Percentiles rank a stretch among this genome's conserved stretches.
phyloP scores from a whole-genome alignment of 1,140 invertebrate species.

The Pogonognathellus flavescens region DNA sequence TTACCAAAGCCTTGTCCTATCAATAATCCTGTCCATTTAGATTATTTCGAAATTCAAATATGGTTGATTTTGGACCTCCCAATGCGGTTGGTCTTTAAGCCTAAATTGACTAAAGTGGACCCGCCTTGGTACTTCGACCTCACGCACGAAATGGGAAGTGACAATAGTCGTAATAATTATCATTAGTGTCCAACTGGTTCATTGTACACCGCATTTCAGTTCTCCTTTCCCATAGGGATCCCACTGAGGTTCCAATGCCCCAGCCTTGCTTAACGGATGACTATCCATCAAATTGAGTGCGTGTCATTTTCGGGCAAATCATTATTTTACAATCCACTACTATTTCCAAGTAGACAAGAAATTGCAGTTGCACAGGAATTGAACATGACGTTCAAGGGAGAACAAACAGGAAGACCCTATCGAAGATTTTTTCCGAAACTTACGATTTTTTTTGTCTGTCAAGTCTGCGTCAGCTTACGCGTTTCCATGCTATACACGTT shows the following conservation, averaged over 20 bases:
- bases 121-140: conserved; percentile 53
- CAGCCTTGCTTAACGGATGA: conserved; percentile 31
- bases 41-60: conserved; percentile 54
- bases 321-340: conserved; percentile 40
- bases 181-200: conserved; percentile 55
- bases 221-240: conserved; percentile 33
- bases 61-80: conserved; percentile 53
- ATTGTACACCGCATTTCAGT: conserved; percentile 14
- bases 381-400: background rate
- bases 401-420: conserved; percentile 24
- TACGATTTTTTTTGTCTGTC: conserved; percentile 1
- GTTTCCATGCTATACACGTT: conserved; percentile 2
- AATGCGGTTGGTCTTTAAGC: conserved; percentile 45
- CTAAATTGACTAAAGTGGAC: conserved; percentile 41
- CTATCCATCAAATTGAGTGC: conserved; percentile 55
- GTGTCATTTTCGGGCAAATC: conserved; percentile 55
- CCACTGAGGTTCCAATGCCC: background rate
- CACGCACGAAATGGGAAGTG: conserved; percentile 61
- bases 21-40: conserved; percentile 48
- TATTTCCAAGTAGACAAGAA: conserved; percentile 40
- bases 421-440: conserved; percentile 23
- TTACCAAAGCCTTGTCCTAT: conserved; percentile 23
- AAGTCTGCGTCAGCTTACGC: background rate
- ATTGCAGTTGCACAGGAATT: conserved; percentile 14
- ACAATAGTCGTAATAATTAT: conserved; percentile 62